Evolutionary conservation across 2,888 invertebrate genomes (phyloP).

Genomic region (Nomada fucata): DNA sequence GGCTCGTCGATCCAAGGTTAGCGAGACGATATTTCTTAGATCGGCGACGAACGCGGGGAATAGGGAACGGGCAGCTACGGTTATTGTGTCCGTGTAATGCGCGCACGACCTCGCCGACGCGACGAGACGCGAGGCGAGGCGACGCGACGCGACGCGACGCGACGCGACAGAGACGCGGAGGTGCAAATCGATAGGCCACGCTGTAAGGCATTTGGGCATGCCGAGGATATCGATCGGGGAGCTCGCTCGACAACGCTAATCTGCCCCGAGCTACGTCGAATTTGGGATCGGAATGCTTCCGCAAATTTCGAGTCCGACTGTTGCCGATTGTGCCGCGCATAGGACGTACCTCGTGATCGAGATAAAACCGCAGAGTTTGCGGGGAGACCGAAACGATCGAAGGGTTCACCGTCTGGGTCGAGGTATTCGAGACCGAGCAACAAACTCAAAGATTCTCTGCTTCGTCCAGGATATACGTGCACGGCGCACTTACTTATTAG

Average conservation of each 20-base stretch:
- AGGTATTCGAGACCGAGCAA: too few relatives aligned
- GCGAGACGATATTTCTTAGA: constrained; percentile 38
- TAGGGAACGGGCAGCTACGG: constrained; percentile 27
- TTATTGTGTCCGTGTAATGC: constrained; percentile 65
- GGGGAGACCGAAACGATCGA: neutral
- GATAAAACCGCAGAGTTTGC: too few relatives aligned
- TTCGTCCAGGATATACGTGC: too few relatives aligned
- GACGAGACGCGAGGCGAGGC: neutral
- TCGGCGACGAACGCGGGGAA: constrained; percentile 20
- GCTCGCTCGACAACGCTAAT: constrained; percentile 40
- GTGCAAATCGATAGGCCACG: constrained; percentile 72
- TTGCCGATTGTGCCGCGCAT: too few relatives aligned
- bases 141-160: too few relatives aligned
- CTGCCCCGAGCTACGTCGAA: too few relatives aligned
- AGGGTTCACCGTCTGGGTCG: too few relatives aligned
- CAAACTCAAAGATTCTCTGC: too few relatives aligned
- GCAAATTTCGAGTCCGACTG: too few relatives aligned
- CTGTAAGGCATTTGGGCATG: constrained; percentile 73
- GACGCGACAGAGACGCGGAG: constrained; percentile 45
- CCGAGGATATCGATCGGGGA: constrained; percentile 71
- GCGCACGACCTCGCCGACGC: constrained; percentile 53
- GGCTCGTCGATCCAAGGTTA: constrained; percentile 18
- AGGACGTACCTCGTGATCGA: too few relatives aligned
- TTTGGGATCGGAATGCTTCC: too few relatives aligned
- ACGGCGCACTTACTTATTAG: too few relatives aligned